Percentiles rank a stretch among this genome's conserved stretches.
phyloP scores from a whole-genome alignment of 1,140 invertebrate genomes.

The Drosophila busckii region DNA sequence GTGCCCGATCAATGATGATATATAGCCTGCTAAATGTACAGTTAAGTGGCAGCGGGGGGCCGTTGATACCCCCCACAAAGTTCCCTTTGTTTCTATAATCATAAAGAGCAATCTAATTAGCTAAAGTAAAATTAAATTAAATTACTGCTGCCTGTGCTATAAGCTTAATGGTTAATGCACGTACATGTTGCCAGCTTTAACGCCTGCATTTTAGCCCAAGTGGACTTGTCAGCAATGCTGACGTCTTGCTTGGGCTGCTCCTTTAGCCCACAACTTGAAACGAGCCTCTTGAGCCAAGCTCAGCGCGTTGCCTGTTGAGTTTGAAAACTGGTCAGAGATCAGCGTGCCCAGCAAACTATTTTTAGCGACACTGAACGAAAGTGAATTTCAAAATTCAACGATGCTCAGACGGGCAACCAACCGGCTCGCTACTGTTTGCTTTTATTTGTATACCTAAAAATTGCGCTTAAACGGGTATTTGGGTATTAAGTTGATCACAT shows the following conservation, averaged over 20 bases:
- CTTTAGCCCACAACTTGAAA: conserved; percentile 1
- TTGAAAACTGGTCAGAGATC: neutral
- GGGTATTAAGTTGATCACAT: too few relatives aligned
- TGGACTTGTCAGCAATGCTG: conserved; percentile 8
- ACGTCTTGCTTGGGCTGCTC: neutral
- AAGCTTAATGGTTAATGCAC: conserved; percentile 23
- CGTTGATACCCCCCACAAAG: too few relatives aligned
- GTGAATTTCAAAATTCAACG: conserved; percentile 57
- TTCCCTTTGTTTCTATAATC: conserved; percentile 18
- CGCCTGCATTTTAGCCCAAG: neutral
- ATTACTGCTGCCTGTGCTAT: conserved; percentile 26
- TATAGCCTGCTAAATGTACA: conserved; percentile 3
- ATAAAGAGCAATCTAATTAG: conserved; percentile 13
- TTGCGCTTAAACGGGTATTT: neutral
- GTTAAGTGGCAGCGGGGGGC: too few relatives aligned
- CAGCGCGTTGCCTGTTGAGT: neutral
- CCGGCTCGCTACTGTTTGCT: conserved; percentile 11
- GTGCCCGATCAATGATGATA: conserved; percentile 13
- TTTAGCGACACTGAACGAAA: conserved; percentile 64
- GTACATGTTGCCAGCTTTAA: conserved; percentile 38
- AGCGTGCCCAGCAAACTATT: conserved; percentile 46
- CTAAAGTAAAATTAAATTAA: conserved; percentile 1
- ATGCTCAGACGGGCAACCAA: conserved; percentile 19
- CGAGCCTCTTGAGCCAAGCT: too few relatives aligned
- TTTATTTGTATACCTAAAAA: neutral